Conservation (phyloP, 2,113 vertebrate genomes). For the Actenoides hombroni region DNA sequence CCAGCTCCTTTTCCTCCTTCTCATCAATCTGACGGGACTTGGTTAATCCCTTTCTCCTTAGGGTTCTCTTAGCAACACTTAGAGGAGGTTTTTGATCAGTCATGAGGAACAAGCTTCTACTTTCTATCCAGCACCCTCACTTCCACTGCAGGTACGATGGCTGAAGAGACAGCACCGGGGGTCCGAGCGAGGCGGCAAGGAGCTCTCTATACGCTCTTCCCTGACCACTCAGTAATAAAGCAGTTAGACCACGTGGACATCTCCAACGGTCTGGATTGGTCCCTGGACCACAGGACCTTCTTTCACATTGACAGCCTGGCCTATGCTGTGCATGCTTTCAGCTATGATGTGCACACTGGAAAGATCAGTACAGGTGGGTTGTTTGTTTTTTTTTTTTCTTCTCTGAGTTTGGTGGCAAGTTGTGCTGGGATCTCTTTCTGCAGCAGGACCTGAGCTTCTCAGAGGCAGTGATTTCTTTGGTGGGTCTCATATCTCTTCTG, state of each 20-base stretch:
- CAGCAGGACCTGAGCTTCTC: not conserved
- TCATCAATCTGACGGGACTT: not conserved
- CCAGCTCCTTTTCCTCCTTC: not conserved
- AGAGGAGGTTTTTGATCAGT: not conserved
- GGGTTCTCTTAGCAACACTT: not conserved
- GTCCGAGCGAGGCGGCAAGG: conserved; percentile 74
- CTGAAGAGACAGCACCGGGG: conserved; percentile 37
- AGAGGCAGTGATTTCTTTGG: not conserved
- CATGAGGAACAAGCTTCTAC: not conserved
- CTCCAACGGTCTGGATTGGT: conserved; percentile 91
- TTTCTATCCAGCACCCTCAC: not conserved
- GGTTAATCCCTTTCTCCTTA: not conserved
- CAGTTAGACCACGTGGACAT: conserved; percentile 81
- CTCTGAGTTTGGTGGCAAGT: not conserved
- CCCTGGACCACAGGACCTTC: conserved; percentile 81
- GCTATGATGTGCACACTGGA: conserved; percentile 79
- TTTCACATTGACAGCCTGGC: conserved; percentile 88
- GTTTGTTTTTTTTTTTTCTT: not conserved
- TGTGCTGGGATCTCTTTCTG: not conserved
- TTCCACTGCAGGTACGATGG: conserved; percentile 63
- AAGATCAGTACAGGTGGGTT: conserved; percentile 58
- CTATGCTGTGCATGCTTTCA: conserved; percentile 79
- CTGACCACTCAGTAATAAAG: conserved; percentile 68
- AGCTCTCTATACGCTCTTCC: conserved; percentile 76
- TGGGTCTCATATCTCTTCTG: not conserved